phyloP scores from a whole-genome alignment of 2,888 invertebrate genomes.

The Hesperia comma region DNA sequence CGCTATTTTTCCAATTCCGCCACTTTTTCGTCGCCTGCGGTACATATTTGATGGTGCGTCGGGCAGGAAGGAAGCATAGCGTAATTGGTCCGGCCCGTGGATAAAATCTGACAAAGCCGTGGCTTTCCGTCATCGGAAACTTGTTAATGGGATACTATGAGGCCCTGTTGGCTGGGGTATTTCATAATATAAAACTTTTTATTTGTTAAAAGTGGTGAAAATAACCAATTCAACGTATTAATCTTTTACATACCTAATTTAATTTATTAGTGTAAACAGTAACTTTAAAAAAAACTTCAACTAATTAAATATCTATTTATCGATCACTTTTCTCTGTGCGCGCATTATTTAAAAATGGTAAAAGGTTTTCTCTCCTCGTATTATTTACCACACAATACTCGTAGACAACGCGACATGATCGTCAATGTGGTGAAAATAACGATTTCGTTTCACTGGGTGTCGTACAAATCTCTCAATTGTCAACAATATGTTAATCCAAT shows the following conservation, averaged over 20 bases:
- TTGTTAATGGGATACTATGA: constrained; percentile 48
- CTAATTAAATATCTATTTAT: too few relatives aligned
- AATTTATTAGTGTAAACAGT: too few relatives aligned
- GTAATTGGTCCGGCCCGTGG: constrained; percentile 68
- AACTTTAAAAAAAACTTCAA: too few relatives aligned
- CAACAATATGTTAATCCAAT: constrained; percentile 74
- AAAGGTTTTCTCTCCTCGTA: too few relatives aligned
- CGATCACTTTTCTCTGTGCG: too few relatives aligned
- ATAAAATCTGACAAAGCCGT: constrained; percentile 56
- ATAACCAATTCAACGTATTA: too few relatives aligned
- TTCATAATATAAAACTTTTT: background rate
- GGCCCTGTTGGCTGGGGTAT: background rate
- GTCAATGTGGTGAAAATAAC: constrained; percentile 27
- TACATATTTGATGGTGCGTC: constrained; percentile 73
- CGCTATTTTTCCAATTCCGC: constrained; percentile 54
- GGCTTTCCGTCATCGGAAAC: constrained; percentile 51
- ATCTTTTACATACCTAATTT: too few relatives aligned
- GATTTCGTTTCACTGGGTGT: constrained; percentile 19
- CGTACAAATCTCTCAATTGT: constrained; percentile 25
- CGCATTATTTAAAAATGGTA: too few relatives aligned
- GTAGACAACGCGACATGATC: background rate
- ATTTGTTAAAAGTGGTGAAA: background rate
- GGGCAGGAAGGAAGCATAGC: constrained; percentile 69
- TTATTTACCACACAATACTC: too few relatives aligned
- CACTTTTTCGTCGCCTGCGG: constrained; percentile 54